Percentiles rank a stretch among this genome's conserved stretches.
Conservation (phyloP, 2,797 vertebrate genomes). For the Odontamblyopus rebecca region DNA sequence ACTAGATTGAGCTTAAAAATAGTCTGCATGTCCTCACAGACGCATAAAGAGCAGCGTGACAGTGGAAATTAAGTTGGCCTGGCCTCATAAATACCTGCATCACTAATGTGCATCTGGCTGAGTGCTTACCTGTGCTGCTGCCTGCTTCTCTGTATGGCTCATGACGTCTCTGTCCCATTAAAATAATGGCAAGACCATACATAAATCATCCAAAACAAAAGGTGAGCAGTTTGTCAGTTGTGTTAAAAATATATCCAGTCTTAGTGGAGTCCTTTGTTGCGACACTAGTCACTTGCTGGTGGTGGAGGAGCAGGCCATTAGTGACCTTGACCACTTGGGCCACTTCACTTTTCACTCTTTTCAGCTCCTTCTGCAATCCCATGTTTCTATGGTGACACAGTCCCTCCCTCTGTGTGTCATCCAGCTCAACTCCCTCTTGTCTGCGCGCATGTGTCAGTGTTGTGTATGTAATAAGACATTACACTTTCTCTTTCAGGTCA, state of each 20-base stretch:
- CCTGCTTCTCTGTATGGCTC: conserved; percentile 50
- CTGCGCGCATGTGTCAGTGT: conserved; percentile 26
- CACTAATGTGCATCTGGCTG: conserved; percentile 23
- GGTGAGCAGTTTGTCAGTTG: neutral
- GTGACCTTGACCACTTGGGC: conserved; percentile 39
- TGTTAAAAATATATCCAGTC: conserved; percentile 1
- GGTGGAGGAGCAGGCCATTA: neutral
- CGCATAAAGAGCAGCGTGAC: conserved; percentile 17
- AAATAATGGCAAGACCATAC: conserved; percentile 22
- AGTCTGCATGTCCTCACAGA: neutral
- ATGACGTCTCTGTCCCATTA: conserved; percentile 9
- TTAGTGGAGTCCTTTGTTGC: neutral
- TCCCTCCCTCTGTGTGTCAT: conserved; percentile 63
- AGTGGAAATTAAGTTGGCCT: conserved; percentile 22
- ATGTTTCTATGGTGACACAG: conserved; percentile 64
- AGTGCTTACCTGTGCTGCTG: conserved; percentile 48
- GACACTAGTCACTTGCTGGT: neutral
- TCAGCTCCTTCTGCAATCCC: conserved; percentile 43
- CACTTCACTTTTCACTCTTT: conserved; percentile 45
- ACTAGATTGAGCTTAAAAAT: conserved; percentile 16
- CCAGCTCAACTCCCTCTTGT: conserved; percentile 43
- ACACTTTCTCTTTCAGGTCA: neutral
- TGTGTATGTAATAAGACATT: conserved; percentile 1
- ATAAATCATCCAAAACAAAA: conserved; percentile 19
- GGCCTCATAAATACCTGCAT: conserved; percentile 68